Evolutionary conservation across 2,888 invertebrate species (phyloP).

Genomic region (Blastobasis lacticolella): DNA sequence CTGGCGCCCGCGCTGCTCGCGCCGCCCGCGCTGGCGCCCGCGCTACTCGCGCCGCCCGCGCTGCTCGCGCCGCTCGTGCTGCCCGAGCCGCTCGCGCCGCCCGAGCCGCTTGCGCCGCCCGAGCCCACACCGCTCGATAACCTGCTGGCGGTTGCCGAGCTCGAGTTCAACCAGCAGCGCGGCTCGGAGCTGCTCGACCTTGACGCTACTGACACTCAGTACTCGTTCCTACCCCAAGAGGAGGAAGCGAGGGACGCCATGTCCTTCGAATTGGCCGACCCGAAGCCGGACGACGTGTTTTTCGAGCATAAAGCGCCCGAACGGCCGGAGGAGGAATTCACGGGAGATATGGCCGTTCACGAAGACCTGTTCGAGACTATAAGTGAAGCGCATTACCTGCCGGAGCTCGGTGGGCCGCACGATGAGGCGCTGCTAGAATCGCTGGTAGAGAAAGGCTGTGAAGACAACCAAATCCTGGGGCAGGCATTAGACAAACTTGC

Average conservation of each 20-base stretch:
- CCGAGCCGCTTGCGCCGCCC: constrained; percentile 31
- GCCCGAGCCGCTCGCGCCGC: constrained; percentile 16
- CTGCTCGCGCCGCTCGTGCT: constrained; percentile 27
- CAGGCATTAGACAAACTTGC: constrained; percentile 60
- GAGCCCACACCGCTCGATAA: constrained; percentile 75
- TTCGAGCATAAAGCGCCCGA: constrained; percentile 38
- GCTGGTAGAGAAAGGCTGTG: constrained; percentile 76
- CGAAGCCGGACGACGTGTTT: constrained; percentile 48
- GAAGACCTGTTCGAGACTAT: constrained; percentile 67
- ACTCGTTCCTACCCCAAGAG: constrained; percentile 43
- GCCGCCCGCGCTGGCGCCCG: constrained; percentile 39
- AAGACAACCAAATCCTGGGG: constrained; percentile 72
- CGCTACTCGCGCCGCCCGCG: constrained; percentile 24
- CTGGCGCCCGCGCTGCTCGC: constrained; percentile 22
- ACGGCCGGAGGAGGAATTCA: constrained; percentile 39
- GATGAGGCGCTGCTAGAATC: constrained; percentile 75
- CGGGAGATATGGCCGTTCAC: constrained; percentile 48
- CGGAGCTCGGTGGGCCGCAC: constrained; percentile 57
- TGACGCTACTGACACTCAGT: constrained; percentile 33
- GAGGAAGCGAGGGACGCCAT: constrained; percentile 56
- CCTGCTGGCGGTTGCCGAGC: constrained; percentile 77
- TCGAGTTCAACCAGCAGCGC: constrained; percentile 77
- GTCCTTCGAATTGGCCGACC: constrained; percentile 55
- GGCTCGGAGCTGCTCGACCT: constrained; percentile 44
- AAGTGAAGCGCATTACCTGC: constrained; percentile 63